Percentiles rank a stretch among this genome's conserved stretches.
These are phyloP conservation scores for Petrolisthes manimaculis DNA, from an alignment of 2,888 invertebrate genomes.

Conservation along the genomic window DNA sequence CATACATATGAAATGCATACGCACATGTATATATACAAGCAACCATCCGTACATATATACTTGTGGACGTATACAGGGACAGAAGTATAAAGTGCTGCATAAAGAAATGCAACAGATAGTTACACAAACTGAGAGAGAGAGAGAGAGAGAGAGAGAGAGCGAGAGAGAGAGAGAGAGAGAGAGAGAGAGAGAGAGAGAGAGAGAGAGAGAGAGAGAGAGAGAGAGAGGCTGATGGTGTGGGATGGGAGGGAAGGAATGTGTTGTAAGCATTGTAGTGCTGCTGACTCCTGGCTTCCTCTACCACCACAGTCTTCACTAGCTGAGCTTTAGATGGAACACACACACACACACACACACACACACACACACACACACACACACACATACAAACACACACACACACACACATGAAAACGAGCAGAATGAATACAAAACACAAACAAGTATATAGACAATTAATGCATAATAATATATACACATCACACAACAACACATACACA, in stretches of 20 bases:
- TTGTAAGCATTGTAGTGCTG: background rate
- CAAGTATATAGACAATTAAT: too few species aligned
- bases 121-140: slow-evolving; percentile 8
- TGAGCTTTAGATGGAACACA: background rate
- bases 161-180: background rate
- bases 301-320: background rate
- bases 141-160: background rate
- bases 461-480: too few species aligned
- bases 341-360: background rate
- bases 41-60: too few species aligned
- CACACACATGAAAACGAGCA: too few species aligned
- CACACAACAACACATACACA: too few species aligned
- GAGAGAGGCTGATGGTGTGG: background rate
- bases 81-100: too few species aligned
- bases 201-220: background rate
- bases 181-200: background rate
- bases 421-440: too few species aligned
- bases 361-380: background rate
- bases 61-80: too few species aligned
- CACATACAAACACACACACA: too few species aligned
- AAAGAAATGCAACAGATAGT: too few species aligned
- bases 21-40: too few species aligned
- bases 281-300: background rate
- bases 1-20: too few species aligned
- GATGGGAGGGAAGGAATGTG: background rate